A percentile compares a stretch with the other conserved stretches of the same genome.
Evolutionary conservation across 2,797 vertebrate genomes (phyloP).

Genomic region (Hafferia zeledoni): DNA sequence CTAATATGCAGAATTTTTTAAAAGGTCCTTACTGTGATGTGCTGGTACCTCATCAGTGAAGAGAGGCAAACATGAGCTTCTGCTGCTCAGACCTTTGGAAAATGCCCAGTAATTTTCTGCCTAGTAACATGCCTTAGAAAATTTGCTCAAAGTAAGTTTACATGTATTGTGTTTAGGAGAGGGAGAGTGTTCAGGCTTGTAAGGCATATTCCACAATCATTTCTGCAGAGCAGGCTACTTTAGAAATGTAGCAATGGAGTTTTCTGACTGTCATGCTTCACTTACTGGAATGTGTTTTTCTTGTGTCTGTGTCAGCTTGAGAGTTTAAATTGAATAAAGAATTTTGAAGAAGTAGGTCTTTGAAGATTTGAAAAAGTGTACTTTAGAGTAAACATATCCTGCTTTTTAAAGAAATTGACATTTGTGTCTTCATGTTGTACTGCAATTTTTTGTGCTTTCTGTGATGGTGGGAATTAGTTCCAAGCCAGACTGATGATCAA

Average conservation of each 20-base stretch:
- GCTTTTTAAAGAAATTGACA: neutral
- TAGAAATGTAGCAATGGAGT: neutral
- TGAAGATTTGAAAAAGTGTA: neutral
- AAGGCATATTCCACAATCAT: neutral
- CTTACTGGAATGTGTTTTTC: neutral
- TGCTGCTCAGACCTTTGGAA: neutral
- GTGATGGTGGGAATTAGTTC: neutral
- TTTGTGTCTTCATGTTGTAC: neutral
- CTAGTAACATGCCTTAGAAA: neutral
- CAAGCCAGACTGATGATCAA: slow-evolving; percentile 8
- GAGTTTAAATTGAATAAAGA: neutral
- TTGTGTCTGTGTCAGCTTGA: neutral
- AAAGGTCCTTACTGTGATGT: neutral
- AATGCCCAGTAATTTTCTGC: neutral
- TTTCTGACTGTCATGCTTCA: neutral
- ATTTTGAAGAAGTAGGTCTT: neutral
- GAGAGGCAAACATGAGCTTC: neutral
- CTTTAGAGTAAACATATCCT: neutral
- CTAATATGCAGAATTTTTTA: neutral
- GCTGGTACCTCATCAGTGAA: neutral
- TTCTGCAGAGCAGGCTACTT: neutral
- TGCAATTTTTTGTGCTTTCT: neutral
- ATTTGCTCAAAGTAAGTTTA: neutral
- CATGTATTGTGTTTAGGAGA: neutral
- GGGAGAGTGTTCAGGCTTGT: neutral